A percentile compares a stretch with the other conserved stretches of the same genome.
These are phyloP conservation scores for Erynnis tages DNA, from an alignment of 2,888 invertebrate species.

Conservation along the genomic window DNA sequence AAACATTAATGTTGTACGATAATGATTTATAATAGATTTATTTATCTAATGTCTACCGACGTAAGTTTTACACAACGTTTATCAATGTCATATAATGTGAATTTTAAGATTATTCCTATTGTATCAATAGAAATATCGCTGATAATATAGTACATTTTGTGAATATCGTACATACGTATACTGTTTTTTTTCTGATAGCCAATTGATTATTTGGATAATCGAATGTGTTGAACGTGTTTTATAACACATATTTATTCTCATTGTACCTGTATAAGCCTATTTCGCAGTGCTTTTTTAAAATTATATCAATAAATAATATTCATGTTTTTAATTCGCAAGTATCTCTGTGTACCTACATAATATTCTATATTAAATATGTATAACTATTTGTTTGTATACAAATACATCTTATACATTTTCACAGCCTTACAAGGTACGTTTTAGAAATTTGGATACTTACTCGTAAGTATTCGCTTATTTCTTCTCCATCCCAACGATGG, in stretches of 20 bases:
- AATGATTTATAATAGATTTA: slow-evolving; percentile 8
- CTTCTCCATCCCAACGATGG: too few species aligned
- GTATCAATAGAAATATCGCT: background rate
- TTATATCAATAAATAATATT: too few species aligned
- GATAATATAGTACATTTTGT: background rate
- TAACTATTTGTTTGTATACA: too few species aligned
- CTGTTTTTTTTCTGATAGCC: background rate
- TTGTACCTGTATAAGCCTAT: background rate
- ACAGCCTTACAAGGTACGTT: too few species aligned
- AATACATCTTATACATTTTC: too few species aligned
- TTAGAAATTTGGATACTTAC: too few species aligned
- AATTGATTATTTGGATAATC: background rate
- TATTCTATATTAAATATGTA: too few species aligned
- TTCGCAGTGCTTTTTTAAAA: too few species aligned
- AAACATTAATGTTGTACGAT: slow-evolving; percentile 31
- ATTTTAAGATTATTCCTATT: slow-evolving; percentile 12
- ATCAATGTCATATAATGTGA: slow-evolving; percentile 13
- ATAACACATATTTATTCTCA: background rate
- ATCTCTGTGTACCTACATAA: too few species aligned
- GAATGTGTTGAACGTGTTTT: background rate
- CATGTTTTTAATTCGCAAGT: too few species aligned
- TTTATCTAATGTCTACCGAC: slow-evolving; percentile 8
- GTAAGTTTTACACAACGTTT: background rate
- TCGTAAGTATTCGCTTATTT: too few species aligned
- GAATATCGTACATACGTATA: background rate